Evolutionary conservation across 2,113 vertebrate species (phyloP), one percentile per base, ranked within the genome.

Genomic region (Myrmecophaga tridactyla): DNA sequence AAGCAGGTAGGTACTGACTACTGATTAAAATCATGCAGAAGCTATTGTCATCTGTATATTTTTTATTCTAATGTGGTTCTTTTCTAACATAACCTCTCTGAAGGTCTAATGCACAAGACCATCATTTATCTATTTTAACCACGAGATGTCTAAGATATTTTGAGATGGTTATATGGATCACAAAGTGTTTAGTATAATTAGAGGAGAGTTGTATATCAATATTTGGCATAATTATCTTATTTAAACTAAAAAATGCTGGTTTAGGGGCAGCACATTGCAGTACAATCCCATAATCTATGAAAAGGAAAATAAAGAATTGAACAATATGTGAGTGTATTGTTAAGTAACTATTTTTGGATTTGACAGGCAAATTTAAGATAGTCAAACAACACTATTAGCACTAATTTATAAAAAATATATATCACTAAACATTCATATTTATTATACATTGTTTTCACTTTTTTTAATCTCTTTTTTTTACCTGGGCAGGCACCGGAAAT

Each of bases 31-130:
- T 53, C 72, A 58, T 18, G 43, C 14, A 94, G 39, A 92, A 89
- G 48, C 82, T 89, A 83, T 86, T 96, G 60, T 89, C 60, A 21
- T 83, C 58, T 67, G 34, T 96, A 31, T 94, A 97, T 98, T 86
- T 97, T 51, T 0, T 11, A 36, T 36, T 96, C 78, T 87, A 76
- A 62, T 51, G 96, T 95, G 58, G 62, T 78, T 97, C 29, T 75
- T 87, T 93, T 95, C 27, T 53, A 89, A 81, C 3, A 58, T 82
- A 73, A 56, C 72, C 53, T 96, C 87, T 36, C 56, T 94, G 58
- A 39, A 97, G 97, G 95, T 83, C 58, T 97, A 95, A 56, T 80
- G 89, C 3, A 36, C 17, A 92, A 95, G 67, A 93, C 27, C 7
- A 56, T 88, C 81, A 88, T 63, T 92, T 96, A 92, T 81, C 27